phyloP scores from a whole-genome alignment of 2,797 vertebrate species.

The Luscinia luscinia region DNA sequence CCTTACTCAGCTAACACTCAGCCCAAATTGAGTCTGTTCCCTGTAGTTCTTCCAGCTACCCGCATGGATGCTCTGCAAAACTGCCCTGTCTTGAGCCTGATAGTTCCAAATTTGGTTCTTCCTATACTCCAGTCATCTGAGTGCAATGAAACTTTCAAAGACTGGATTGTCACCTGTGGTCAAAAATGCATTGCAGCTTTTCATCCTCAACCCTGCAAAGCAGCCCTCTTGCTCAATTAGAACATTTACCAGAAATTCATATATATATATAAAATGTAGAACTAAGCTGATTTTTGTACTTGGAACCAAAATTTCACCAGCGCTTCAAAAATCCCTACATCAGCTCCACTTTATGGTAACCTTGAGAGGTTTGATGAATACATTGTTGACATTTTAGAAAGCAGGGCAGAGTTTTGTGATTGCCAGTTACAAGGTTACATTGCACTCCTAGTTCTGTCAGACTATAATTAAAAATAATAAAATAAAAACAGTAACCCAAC shows the following conservation, averaged over 20 bases:
- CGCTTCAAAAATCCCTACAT: neutral
- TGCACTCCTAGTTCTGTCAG: neutral
- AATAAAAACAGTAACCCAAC: neutral
- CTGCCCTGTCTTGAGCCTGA: neutral
- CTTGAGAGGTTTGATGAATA: neutral
- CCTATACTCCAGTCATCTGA: neutral
- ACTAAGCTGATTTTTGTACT: neutral
- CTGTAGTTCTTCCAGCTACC: neutral
- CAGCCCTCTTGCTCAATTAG: neutral
- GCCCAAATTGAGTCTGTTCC: neutral
- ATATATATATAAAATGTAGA: neutral
- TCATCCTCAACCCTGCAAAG: neutral
- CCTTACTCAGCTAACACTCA: neutral
- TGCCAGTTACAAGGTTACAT: neutral
- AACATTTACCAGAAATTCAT: neutral
- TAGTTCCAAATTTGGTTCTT: neutral
- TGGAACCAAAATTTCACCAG: neutral
- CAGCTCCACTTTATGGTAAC: neutral
- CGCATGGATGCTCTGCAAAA: neutral
- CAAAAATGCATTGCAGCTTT: neutral
- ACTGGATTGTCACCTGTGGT: neutral
- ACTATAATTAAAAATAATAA: neutral
- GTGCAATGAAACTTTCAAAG: neutral
- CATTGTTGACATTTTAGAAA: neutral
- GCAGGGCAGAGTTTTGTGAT: neutral